A percentile compares a stretch with the other conserved stretches of the same genome.
phyloP scores from a whole-genome alignment of 1,140 invertebrate species.

The Cyrtorhinus lividipennis region DNA sequence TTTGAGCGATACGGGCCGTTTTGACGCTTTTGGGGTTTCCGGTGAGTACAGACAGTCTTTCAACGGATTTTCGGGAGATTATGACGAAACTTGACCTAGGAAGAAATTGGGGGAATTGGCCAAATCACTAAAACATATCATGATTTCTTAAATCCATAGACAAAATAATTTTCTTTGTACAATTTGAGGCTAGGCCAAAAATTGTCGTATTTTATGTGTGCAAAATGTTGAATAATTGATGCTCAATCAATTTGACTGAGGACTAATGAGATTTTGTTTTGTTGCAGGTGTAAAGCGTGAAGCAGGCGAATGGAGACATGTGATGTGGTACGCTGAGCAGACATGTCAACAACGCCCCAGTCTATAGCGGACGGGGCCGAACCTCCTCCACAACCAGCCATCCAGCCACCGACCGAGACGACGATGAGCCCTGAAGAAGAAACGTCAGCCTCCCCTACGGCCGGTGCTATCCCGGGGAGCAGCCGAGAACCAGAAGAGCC shows the following conservation, averaged over 20 bases:
- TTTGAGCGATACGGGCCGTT: too few relatives aligned
- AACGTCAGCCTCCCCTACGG: slow-evolving; percentile 38
- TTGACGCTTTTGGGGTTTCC: too few relatives aligned
- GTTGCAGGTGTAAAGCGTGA: slow-evolving; percentile 22
- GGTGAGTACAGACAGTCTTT: too few relatives aligned
- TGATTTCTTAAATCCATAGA: too few relatives aligned
- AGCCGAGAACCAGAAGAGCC: slow-evolving; percentile 26
- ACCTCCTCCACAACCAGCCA: not conserved
- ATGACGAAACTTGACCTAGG: too few relatives aligned
- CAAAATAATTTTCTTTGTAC: too few relatives aligned
- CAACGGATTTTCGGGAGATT: too few relatives aligned
- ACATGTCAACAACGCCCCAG: slow-evolving; percentile 24
- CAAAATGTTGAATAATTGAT: too few relatives aligned
- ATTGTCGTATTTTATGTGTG: too few relatives aligned
- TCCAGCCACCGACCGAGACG: slow-evolving; percentile 26
- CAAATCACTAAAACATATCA: too few relatives aligned
- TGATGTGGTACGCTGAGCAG: slow-evolving; percentile 24
- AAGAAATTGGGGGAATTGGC: too few relatives aligned
- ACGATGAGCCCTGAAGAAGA: slow-evolving; percentile 51
- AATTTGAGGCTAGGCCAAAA: not conserved
- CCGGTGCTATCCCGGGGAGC: slow-evolving; percentile 28
- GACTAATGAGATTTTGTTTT: slow-evolving; percentile 13
- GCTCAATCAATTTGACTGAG: too few relatives aligned
- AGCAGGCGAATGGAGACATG: slow-evolving; percentile 22
- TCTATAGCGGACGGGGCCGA: slow-evolving; percentile 21